Conservation (phyloP, 1,140 invertebrate species). For the Dysdera silvatica region DNA sequence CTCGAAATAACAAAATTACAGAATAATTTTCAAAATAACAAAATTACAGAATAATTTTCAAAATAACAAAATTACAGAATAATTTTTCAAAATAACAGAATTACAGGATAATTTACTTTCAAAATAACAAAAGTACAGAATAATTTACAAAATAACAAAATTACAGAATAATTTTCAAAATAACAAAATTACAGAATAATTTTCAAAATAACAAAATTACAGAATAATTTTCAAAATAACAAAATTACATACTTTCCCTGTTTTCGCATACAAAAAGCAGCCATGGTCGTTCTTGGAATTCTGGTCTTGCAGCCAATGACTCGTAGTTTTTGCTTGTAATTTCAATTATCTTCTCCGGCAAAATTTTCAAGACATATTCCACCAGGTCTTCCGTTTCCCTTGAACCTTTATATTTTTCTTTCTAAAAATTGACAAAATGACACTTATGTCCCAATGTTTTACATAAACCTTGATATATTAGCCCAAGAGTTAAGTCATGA, state of each 20-base stretch:
- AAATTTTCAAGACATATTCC: constrained; percentile 43
- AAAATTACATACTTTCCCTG: constrained; percentile 38
- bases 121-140: too few species aligned
- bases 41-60: too few species aligned
- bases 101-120: too few species aligned
- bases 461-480: constrained; percentile 44
- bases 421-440: constrained; percentile 28
- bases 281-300: constrained; percentile 39
- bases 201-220: background rate
- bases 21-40: too few species aligned
- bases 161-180: background rate
- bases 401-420: constrained; percentile 44
- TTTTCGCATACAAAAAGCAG: constrained; percentile 48
- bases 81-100: too few species aligned
- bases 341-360: constrained; percentile 39
- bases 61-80: too few species aligned
- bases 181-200: background rate
- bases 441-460: constrained; percentile 30
- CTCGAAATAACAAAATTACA: too few species aligned
- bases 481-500: too few species aligned
- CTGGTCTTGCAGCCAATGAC: background rate
- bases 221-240: background rate
- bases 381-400: constrained; percentile 42
- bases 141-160: too few species aligned
- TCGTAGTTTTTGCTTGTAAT: constrained; percentile 40